Evolutionary conservation across 2,888 invertebrate genomes (phyloP), one percentile per base, ranked within the genome.

Genomic region (Cantharis nigra): DNA sequence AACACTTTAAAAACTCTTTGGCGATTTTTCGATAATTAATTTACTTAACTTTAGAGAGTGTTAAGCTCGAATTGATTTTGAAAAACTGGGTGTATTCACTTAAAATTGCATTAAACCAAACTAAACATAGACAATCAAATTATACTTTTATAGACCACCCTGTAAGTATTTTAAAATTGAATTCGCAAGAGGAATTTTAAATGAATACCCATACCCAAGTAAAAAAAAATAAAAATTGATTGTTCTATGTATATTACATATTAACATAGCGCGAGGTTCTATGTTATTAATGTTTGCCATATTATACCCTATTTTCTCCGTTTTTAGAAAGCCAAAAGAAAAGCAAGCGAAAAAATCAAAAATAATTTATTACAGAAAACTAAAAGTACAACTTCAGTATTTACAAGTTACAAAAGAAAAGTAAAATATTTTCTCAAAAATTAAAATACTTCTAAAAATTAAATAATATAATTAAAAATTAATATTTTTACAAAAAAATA

Each of bases 231-330:
- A 49, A 49, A 49, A 49, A 49, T 7, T 49, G 49, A 49, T 49
- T 49, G 49, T 49, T 49, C 49, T 49, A 49, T 49, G 49, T 49
- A n/a, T 49, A 23, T 10, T 67, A 26, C 26, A 26, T 26, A 67
- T 33, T 67, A 67, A 67, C 65, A 67, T 23, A 23, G 65, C 65
- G 65, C 65, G 65, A 67, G 65, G 65, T 67, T n/a, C 65, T 67
- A 67, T 67, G 20, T 67, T 67, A 13, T 20, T 23, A 67, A 67
- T 67, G 23, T 49, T 49, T 49, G 13, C 49, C 49, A 63, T 20
- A 65, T 69, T 20, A 83, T 87, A 87, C 87, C 88, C 87, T 87
- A 87, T 87, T 86, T 85, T 86, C 87, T 67, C 88, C 88, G 86
- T 85, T 78, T 63, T 75, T 62, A 28, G 26, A 70, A 75, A 76